Conservation (phyloP, 2,888 invertebrate genomes). For the Platycnemis pennipes region DNA sequence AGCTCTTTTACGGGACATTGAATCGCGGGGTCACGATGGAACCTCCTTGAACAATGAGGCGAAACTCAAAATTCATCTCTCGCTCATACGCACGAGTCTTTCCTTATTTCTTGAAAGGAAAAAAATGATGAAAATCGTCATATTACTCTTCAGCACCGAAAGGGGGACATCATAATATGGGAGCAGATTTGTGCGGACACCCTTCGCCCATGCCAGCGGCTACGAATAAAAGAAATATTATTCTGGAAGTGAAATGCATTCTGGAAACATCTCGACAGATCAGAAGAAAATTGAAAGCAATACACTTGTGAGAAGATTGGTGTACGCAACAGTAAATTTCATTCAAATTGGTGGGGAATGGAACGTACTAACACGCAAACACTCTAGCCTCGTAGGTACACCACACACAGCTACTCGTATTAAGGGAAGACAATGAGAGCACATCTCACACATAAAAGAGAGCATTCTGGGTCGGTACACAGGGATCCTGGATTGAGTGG, state of each 20-base stretch:
- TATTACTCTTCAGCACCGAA: too few species aligned
- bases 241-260: neutral
- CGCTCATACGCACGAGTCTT: too few species aligned
- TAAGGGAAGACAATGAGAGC: conserved; percentile 47
- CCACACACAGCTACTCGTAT: conserved; percentile 38
- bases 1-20: too few species aligned
- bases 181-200: too few species aligned
- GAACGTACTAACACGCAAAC: conserved; percentile 44
- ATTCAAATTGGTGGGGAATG: neutral
- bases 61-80: too few species aligned
- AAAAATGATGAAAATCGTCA: too few species aligned
- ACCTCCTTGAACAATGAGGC: too few species aligned
- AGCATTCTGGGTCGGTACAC: conserved; percentile 16
- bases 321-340: neutral
- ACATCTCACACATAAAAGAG: conserved; percentile 59
- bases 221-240: neutral
- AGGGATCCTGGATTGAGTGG: neutral
- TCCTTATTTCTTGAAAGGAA: too few species aligned
- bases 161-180: too few species aligned
- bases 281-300: neutral
- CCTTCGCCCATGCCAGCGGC: neutral
- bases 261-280: neutral
- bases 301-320: conserved; percentile 6
- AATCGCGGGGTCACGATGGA: too few species aligned
- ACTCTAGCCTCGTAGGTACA: conserved; percentile 18